Evolutionary conservation across 2,797 vertebrate genomes (phyloP).

Genomic region (Hyperoplus lanceolatus): DNA sequence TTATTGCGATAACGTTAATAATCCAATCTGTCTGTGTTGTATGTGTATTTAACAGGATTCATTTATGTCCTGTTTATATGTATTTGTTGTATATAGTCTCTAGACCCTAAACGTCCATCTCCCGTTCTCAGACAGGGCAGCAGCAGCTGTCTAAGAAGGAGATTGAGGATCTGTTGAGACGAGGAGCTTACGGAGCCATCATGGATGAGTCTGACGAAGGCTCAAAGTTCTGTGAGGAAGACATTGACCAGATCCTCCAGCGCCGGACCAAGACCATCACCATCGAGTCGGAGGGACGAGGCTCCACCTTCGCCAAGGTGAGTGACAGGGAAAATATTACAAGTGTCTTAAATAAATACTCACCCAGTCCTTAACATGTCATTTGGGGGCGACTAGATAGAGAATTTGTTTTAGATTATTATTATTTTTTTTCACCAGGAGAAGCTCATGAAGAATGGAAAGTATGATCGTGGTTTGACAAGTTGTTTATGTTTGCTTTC

Average conservation of each 20-base stretch:
- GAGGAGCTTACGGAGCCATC: slow-evolving; percentile 97
- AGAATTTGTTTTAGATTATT: no score
- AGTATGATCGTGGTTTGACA: slow-evolving; percentile 34
- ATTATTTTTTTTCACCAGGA: not conserved
- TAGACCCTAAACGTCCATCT: not conserved
- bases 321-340: not conserved
- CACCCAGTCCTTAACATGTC: not conserved
- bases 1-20: slow-evolving; percentile 22
- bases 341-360: not conserved
- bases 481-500: slow-evolving; percentile 63
- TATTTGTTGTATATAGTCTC: not conserved
- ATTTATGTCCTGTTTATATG: not conserved
- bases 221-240: slow-evolving; percentile 98
- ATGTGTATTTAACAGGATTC: not conserved
- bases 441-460: not conserved
- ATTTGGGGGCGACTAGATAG: not conserved
- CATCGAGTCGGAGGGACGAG: slow-evolving; percentile 97
- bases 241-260: slow-evolving; percentile 98
- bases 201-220: slow-evolving; percentile 99
- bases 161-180: slow-evolving; percentile 95
- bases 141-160: slow-evolving; percentile 99
- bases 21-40: slow-evolving; percentile 1
- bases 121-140: slow-evolving; percentile 84
- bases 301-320: slow-evolving; percentile 98
- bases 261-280: slow-evolving; percentile 98